Evolutionary conservation across 2,888 invertebrate species (phyloP).

Genomic region (Suillia variegata): DNA sequence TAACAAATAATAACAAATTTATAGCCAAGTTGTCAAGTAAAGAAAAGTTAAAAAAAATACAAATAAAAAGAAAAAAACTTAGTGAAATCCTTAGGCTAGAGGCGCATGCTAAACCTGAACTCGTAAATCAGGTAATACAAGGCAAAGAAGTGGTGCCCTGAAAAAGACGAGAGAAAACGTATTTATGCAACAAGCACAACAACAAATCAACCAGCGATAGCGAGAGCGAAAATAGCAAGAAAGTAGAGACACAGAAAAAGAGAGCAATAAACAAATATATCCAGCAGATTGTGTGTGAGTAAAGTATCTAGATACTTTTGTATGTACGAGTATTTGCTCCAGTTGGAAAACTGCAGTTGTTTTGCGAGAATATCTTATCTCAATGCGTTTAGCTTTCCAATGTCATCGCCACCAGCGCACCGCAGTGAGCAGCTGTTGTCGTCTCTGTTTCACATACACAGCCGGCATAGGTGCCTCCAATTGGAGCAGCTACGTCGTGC

Average conservation of each 20-base stretch:
- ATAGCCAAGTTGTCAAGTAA: background rate
- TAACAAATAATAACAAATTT: too few relatives aligned
- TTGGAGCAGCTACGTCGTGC: slow-evolving; percentile 39
- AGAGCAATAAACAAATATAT: too few relatives aligned
- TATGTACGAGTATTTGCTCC: slow-evolving; percentile 35
- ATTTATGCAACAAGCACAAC: background rate
- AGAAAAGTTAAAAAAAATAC: slow-evolving; percentile 6
- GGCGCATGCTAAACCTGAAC: slow-evolving; percentile 51
- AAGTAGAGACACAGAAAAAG: background rate
- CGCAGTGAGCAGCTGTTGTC: slow-evolving; percentile 1
- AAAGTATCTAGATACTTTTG: too few relatives aligned
- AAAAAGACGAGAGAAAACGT: too few relatives aligned
- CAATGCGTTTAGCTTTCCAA: slow-evolving; percentile 9
- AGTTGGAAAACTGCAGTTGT: slow-evolving; percentile 54
- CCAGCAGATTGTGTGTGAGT: too few relatives aligned
- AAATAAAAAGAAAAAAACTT: slow-evolving; percentile 19
- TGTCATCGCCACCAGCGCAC: too few relatives aligned
- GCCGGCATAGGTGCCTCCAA: slow-evolving; percentile 39
- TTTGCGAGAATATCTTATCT: slow-evolving; percentile 3
- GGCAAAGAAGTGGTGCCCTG: too few relatives aligned
- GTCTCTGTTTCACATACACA: slow-evolving; percentile 25
- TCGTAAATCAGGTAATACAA: slow-evolving; percentile 43
- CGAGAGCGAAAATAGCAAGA: background rate
- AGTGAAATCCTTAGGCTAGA: slow-evolving; percentile 44
- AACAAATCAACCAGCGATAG: background rate